Evolutionary conservation across 2,888 invertebrate genomes (phyloP).

Genomic region (Palloptera scutellata): DNA sequence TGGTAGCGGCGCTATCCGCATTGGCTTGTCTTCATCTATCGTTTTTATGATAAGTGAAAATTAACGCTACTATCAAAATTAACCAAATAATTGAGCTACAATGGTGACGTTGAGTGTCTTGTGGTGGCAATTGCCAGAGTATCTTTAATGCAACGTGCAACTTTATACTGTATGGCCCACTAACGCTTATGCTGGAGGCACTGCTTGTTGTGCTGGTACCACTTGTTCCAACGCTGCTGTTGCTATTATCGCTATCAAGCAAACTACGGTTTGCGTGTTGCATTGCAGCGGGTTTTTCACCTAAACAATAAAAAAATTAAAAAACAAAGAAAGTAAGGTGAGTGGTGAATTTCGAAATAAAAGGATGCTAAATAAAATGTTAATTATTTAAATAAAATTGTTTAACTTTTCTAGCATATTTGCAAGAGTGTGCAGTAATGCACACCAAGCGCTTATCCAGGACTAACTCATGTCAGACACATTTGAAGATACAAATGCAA

Average conservation of each 20-base stretch:
- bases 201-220: constrained; percentile 40
- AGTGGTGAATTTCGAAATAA: no score
- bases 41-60: constrained; percentile 2
- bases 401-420: no score
- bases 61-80: not conserved
- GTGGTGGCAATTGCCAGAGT: not conserved
- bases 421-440: no score
- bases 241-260: constrained; percentile 53
- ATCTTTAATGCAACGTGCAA: not conserved
- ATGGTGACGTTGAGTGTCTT: not conserved
- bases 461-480: no score
- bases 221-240: constrained; percentile 47
- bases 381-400: no score
- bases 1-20: no score
- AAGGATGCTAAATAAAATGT: no score
- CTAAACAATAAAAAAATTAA: constrained; percentile 42
- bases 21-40: not conserved
- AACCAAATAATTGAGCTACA: not conserved
- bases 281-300: constrained; percentile 64
- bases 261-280: constrained; percentile 63
- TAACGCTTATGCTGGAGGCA: constrained; percentile 23
- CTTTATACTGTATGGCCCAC: not conserved
- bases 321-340: not conserved
- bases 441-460: no score
- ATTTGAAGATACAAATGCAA: no score